Evolutionary conservation across 92 coral and sea anemone genomes (phyloP), one percentile per base, ranked within the genome.

Genomic region (Palythoa grandiflora): DNA sequence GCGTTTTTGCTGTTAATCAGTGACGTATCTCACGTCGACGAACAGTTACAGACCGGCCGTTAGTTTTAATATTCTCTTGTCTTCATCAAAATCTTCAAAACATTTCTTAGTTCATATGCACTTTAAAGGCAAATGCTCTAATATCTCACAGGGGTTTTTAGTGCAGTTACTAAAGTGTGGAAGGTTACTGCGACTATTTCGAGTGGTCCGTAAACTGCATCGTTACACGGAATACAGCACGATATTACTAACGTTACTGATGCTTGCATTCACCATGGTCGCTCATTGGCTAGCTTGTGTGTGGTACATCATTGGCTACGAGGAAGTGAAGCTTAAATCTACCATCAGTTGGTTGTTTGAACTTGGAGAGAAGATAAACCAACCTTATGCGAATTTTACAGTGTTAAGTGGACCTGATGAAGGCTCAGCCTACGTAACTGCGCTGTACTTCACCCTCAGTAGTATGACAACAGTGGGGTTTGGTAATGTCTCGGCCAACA

Each of bases 381-480:
- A 80, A 59, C 96, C 98, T 0, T 95, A 88, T 86, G 74, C 72
- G 2, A 91, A 93, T 78, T 95, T 93, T 51, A 71, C 96, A 3
- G 52, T 65, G 9, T 90, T 60, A 36, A 89, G 91, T 74, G 98
- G 98, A 52, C 98, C 98, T 40, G 96, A 95, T 65, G 96, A 93
- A 80, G 94, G 93, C 35, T 91, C 98, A 38, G 96, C 98, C 48
- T 95, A 95, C 89, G 91, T 95, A 76, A 95, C 98, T 5, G 94
- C 98, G 51, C 88, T 95, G 71, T 95, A 95, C 79, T 95, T 95
- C 80, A 95, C 96, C 51, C 90, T 95, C 71, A 95, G 94, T 73
- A 95, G 98, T 91, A 93, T 95, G 98, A 95, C 98, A 2, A 95
- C 98, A 21, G 98, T 95, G 15, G 98, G 98, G n/a, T 95, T 95